Base-by-base conservation (phyloP, 2,113 vertebrate genomes). In the Passer montanus region DNA sequence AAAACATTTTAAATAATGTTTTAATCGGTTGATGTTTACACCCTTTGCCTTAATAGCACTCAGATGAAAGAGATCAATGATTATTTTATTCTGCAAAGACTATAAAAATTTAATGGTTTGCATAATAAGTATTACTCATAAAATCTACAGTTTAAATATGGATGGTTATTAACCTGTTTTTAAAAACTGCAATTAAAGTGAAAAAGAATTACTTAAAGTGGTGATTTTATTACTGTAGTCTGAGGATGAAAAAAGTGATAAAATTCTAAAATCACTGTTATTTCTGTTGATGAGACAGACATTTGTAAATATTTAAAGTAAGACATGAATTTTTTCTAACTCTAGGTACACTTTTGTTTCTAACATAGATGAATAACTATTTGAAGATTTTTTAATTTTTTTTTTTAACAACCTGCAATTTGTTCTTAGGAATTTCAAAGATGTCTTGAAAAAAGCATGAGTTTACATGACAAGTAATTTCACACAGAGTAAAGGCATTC, bases 21-120 rank as follows among this genome's bases (percentile, higher is more conserved):
- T 98, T 97, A 97, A 97, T 97, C 72, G 85, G 74, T 90, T 96
- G 70, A 93, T 94, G 85, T 97, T 98, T 97, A 96, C 13, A 85
- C 56, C 58, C 37, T 97, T 97, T 97, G 95, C 97, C 92, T 97
- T 97, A 97, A 95, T 91, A 96, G 90, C 84, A 69, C 92, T 97
- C 73, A 80, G 80, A 93, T 97, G 93, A 93, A 93, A 98, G 95
- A 95, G 93, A 97, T 97, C 94, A 96, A 94, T 96, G 89, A 91
- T 96, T 95, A 97, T 98, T 97, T 97, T 97, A 93, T 95, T 95
- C 93, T 96, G 68, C 64, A 92, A 92, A 96, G 86, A 82, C 90
- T 95, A 87, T 97, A 97, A 97, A 94, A 90, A 58, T 95, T 92
- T 97, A 98, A 95, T 93, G 84, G 78, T 81, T 96, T 31, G 11